phyloP scores from a whole-genome alignment of 2,797 vertebrate species.

The Hylomyscus alleni region DNA sequence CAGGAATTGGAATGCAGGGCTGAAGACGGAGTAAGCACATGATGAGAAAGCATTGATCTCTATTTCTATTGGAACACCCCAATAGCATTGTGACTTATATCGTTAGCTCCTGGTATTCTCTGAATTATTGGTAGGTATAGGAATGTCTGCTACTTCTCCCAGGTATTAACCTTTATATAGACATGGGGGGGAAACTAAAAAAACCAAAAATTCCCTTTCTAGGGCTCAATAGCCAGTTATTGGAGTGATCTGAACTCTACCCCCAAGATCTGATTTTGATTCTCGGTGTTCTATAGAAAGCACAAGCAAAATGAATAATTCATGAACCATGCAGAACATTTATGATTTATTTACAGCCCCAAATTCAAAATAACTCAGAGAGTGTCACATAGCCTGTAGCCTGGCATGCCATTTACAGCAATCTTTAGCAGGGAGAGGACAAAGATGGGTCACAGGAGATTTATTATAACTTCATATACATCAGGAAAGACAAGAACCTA shows the following conservation, averaged over 20 bases:
- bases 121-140: neutral
- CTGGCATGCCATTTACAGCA: slow-evolving; percentile 80
- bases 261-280: slow-evolving; percentile 76
- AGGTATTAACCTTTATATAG: slow-evolving; percentile 22
- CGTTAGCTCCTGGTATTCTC: neutral
- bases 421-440: slow-evolving; percentile 12
- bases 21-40: neutral
- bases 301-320: slow-evolving; percentile 86
- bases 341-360: slow-evolving; percentile 83
- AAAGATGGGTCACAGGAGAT: slow-evolving; percentile 68
- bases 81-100: neutral
- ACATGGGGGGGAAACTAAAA: neutral
- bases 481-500: slow-evolving; percentile 72
- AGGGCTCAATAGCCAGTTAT: slow-evolving; percentile 51
- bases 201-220: neutral
- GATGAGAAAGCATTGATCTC: slow-evolving; percentile 35
- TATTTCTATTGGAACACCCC: neutral
- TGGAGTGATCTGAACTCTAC: slow-evolving; percentile 70
- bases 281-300: slow-evolving; percentile 82
- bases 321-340: slow-evolving; percentile 78
- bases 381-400: slow-evolving; percentile 65
- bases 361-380: slow-evolving; percentile 75
- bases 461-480: neutral
- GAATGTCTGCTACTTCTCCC: neutral
- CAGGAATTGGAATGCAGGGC: neutral